A percentile compares a stretch with the other conserved stretches of the same genome.
Evolutionary conservation across 2,113 vertebrate species (phyloP).

Genomic region (Ciconia boyciana): DNA sequence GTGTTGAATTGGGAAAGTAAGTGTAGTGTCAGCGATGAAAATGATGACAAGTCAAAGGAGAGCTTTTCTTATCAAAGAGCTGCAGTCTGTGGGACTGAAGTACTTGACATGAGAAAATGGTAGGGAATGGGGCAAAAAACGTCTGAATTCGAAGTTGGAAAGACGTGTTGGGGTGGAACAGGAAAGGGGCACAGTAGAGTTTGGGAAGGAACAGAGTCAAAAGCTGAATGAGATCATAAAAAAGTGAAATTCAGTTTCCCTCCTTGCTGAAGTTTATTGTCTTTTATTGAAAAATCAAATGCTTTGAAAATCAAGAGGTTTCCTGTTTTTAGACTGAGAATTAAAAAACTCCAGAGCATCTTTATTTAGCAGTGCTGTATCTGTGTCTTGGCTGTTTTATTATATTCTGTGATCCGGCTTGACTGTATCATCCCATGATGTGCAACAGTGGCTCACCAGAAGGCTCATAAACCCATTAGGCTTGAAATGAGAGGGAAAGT

Average conservation of each 20-base stretch:
- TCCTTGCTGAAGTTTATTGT: neutral
- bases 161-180: neutral
- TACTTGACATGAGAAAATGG: neutral
- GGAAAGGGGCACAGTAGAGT: neutral
- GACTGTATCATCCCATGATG: neutral
- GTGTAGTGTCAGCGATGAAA: neutral
- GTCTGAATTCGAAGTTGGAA: neutral
- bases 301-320: neutral
- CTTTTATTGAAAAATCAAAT: neutral
- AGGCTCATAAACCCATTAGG: neutral
- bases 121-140: neutral
- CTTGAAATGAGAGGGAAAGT: neutral
- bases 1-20: neutral
- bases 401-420: neutral
- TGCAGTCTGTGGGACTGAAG: neutral
- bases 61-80: neutral
- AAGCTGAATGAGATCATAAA: neutral
- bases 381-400: neutral
- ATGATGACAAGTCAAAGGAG: neutral
- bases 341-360: fast-evolving
- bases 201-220: neutral
- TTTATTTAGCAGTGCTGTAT: neutral
- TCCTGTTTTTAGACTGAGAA: neutral
- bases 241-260: neutral
- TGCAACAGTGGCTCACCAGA: neutral